Base-by-base conservation (phyloP, 35 echinoderm and acorn worm species). In the Ophioderma brevispina region DNA sequence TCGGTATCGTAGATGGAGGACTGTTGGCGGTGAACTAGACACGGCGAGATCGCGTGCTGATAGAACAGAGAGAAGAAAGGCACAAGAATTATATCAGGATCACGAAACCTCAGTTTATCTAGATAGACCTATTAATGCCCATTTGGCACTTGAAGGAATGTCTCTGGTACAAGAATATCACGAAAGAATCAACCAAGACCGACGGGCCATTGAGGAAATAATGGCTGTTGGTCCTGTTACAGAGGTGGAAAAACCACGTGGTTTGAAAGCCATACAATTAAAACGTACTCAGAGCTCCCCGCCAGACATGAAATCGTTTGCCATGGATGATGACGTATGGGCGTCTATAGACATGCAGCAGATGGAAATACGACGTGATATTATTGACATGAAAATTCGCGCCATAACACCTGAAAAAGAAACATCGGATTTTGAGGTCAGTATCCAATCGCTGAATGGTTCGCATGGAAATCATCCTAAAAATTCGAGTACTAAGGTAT, bases 291-390 rank as follows among this genome's bases (percentile, higher is more conserved):
- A 85, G 37, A 85, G 63, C 2, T 4, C 25, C 30, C 11, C 37
- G 31, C 25, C 33, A 83, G 36, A 14, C 33, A 19, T 15, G 82
- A 38, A 28, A 38, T 33, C 80, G 36, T 41, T 77, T 32, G 80
- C 52, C 33, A 1, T 84, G 8, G 94, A 96, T 31, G 93, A 91
- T 4, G 81, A 91, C 14, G 78, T 52, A 34, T 96, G 91, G 94
- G 40, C 76, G 14, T 36, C 76, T 3, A 96, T 96, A 81, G 94
- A 96, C 37, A 87, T 55, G 18, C 90, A 93, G 77, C 91, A 96
- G 35, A 34, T 96, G 0, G 78, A 87, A 40, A 96, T 83, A 10
- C 90, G 91, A 19, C 82, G 87, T 25, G 39, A 85, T 14, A 85
- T 96, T 15, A 81, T 92, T 21, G 94, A 96, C 41, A 96, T 96